phyloP scores from a whole-genome alignment of 2,888 invertebrate species.

The Yponomeuta malinellus region DNA sequence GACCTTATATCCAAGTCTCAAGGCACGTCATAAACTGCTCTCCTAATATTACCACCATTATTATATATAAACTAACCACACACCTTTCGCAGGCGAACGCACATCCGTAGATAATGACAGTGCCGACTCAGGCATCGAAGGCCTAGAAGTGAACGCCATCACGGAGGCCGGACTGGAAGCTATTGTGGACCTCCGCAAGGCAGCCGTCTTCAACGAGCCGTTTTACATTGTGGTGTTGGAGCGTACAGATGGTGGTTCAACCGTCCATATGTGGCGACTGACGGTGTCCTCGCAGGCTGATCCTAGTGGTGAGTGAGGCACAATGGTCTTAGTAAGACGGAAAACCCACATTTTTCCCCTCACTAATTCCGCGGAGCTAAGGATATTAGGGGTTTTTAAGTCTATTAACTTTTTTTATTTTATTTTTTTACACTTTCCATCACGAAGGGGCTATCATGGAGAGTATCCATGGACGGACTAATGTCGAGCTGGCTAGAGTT shows the following conservation, averaged over 20 bases:
- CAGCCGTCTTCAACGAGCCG: slow-evolving; percentile 92
- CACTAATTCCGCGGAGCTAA: no score
- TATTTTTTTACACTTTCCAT: no score
- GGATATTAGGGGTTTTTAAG: no score
- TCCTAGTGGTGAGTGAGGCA: slow-evolving; percentile 39
- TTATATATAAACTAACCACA: not conserved
- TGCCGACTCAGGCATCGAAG: slow-evolving; percentile 49
- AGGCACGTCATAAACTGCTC: no score
- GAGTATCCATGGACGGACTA: no score
- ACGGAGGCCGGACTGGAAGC: slow-evolving; percentile 86
- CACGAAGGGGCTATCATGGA: no score
- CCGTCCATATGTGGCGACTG: slow-evolving; percentile 97
- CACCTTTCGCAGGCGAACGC: slow-evolving; percentile 44
- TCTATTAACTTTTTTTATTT: no score
- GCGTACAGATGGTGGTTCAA: slow-evolving; percentile 87
- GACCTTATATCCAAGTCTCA: no score
- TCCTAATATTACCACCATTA: not conserved
- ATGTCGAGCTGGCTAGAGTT: no score
- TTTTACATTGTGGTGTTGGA: slow-evolving; percentile 97
- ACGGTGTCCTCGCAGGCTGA: slow-evolving; percentile 88
- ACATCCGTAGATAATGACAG: slow-evolving; percentile 46
- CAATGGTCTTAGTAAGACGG: not conserved
- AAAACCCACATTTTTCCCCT: no score
- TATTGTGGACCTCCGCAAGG: slow-evolving; percentile 92
- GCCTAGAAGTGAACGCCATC: slow-evolving; percentile 50